phyloP scores from a whole-genome alignment of 2,797 vertebrate species.

The Mus minutoides region DNA sequence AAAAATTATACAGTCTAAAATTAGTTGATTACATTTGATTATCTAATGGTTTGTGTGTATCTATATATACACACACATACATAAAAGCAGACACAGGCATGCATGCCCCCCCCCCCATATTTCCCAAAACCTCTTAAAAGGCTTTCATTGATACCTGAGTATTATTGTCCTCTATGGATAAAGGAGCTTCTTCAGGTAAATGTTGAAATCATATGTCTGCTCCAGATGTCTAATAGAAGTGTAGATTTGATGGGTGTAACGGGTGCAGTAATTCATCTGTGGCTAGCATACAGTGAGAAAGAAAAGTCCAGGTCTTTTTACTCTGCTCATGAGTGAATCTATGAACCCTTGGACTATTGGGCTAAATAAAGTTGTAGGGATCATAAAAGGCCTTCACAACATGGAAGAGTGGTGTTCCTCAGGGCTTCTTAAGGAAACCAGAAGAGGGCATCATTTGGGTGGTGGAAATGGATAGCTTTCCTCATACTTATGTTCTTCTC shows the following conservation, averaged over 20 bases:
- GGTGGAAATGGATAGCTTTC: conserved; percentile 6
- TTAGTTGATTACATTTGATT: conserved; percentile 43
- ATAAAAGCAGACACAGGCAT: not conserved
- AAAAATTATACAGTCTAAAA: conserved; percentile 40
- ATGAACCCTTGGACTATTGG: not conserved
- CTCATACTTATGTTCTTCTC: conserved; percentile 12
- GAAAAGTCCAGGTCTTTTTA: conserved; percentile 20
- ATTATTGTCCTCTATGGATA: conserved; percentile 4
- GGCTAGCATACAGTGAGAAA: not conserved
- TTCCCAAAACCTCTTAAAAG: not conserved
- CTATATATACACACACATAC: not conserved
- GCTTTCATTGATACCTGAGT: conserved; percentile 18
- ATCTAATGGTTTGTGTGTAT: not conserved
- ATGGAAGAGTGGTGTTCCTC: not conserved
- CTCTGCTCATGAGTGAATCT: conserved; percentile 12
- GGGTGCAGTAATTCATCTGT: not conserved
- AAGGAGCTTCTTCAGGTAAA: not conserved
- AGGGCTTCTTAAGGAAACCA: conserved; percentile 9
- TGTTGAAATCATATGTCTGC: not conserved
- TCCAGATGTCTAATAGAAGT: not conserved
- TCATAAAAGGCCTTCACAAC: not conserved
- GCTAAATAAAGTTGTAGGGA: not conserved
- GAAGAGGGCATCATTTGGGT: not conserved
- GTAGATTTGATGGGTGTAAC: not conserved
- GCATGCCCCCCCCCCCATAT: not conserved